Evolutionary conservation across 2,888 invertebrate species (phyloP).

Genomic region (Idaea aversata): DNA sequence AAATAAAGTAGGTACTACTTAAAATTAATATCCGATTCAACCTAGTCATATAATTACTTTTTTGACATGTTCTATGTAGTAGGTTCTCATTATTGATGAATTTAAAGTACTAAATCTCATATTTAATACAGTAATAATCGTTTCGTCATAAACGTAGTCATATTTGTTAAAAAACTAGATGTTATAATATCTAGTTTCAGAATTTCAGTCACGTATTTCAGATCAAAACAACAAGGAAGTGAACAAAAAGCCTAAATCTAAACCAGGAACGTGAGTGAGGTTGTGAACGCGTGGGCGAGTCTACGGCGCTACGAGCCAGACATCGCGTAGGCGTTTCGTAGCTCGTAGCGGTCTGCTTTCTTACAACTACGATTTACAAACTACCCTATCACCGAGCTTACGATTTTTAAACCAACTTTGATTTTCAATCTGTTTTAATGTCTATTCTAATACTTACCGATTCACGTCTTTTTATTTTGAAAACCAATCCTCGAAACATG

Average conservation of each 20-base stretch:
- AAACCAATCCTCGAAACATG: constrained; percentile 10
- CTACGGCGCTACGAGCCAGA: constrained; percentile 70
- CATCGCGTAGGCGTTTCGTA: constrained; percentile 68
- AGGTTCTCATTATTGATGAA: too few relatives aligned
- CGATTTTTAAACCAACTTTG: constrained; percentile 8
- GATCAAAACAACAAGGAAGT: not conserved
- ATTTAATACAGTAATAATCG: too few relatives aligned
- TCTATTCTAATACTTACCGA: constrained; percentile 27
- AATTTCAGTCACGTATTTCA: constrained; percentile 16
- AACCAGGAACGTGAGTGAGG: constrained; percentile 25
- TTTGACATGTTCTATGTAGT: too few relatives aligned
- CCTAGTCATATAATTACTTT: too few relatives aligned
- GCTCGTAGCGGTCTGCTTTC: constrained; percentile 46
- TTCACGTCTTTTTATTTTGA: not conserved
- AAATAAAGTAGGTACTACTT: too few relatives aligned
- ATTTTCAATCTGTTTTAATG: constrained; percentile 8
- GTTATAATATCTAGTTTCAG: not conserved
- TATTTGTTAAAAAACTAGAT: too few relatives aligned
- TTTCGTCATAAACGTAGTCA: too few relatives aligned
- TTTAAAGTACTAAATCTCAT: too few relatives aligned
- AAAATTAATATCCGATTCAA: too few relatives aligned
- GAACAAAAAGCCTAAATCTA: not conserved
- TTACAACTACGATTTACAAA: not conserved
- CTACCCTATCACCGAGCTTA: not conserved
- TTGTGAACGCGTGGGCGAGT: constrained; percentile 69